Evolutionary conservation across 35 echinoderm and acorn worm species (phyloP), one percentile per base, ranked within the genome.

Genomic region (Strongylocentrotus purpuratus): DNA sequence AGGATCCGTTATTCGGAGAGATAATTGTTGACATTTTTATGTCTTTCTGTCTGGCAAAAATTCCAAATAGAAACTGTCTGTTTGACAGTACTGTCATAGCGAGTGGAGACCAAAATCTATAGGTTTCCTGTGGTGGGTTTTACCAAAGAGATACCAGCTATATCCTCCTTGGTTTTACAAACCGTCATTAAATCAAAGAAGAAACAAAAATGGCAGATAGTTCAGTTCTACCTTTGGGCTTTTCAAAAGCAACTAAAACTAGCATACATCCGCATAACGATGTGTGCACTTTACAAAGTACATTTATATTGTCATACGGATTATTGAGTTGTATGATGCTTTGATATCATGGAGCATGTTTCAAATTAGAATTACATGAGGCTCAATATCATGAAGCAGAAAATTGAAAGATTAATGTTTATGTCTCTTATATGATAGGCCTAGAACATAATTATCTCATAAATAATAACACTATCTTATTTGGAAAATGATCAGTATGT

Each of bases 21-120:
- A 78, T 78, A n/a, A 78, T 78, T 41, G 35, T 78, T 78, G 65
- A 78, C 65, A n/a, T 78, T 78, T 78, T 78, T 78, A 78, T 28
- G 61, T 71, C 22, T 31, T 28, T 78, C 65, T 78, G 65, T 78
- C 65, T 78, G 65, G 22, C 22, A 78, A 3, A 22, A 22, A n/a
- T 78, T 78, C 65, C 20, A 7, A 2, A 78, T 3, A 8, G 65
- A 78, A n/a, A 22, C 20, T 78, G 5, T 28, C 20, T 6, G 22
- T 28, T 78, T 78, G 65, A 78, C 20, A 78, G 65, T 7, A 78
- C 20, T n/a, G 65, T 7, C 20, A 78, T 14, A 78, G 11, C 52
- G 17, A 59, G 11, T 12, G 52, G 52, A 78, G 65, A 7, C 25
- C 8, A 3, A 28, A n/a, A n/a, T n/a, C 4, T n/a, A 5, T 78